A percentile compares a stretch with the other conserved stretches of the same genome.
phyloP scores from a whole-genome alignment of 2,113 vertebrate genomes.

The Penelope pileata region DNA sequence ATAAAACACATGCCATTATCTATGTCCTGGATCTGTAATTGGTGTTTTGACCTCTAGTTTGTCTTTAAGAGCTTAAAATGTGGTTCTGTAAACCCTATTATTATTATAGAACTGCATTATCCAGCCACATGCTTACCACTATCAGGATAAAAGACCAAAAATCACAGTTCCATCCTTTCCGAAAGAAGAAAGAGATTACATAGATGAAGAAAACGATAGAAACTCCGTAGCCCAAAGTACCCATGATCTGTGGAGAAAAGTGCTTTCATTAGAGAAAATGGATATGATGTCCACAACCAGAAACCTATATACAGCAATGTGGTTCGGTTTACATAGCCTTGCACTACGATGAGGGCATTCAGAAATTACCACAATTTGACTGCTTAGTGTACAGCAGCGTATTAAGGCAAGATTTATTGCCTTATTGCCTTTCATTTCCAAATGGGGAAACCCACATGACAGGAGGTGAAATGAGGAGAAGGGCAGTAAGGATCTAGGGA shows the following conservation, averaged over 20 bases:
- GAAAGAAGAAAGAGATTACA: slow-evolving; percentile 65
- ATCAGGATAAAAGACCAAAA: slow-evolving; percentile 71
- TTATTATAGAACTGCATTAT: not conserved
- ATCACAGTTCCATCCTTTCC: slow-evolving; percentile 41
- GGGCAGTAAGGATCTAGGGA: not conserved
- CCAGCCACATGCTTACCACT: slow-evolving; percentile 40
- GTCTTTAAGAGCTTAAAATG: not conserved
- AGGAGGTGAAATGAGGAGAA: not conserved
- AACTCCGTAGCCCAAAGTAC: slow-evolving; percentile 61
- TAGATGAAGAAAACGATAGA: slow-evolving; percentile 71
- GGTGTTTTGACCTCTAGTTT: not conserved
- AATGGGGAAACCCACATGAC: not conserved
- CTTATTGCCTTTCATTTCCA: not conserved
- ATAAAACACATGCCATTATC: not conserved
- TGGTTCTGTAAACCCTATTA: not conserved
- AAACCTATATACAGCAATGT: not conserved
- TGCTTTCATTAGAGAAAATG: not conserved
- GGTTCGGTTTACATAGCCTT: not conserved
- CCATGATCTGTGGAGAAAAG: not conserved
- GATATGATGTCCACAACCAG: not conserved
- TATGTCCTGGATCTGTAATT: not conserved
- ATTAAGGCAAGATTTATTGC: not conserved
- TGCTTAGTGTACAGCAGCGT: not conserved
- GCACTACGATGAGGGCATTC: not conserved
- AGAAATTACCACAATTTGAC: not conserved